A percentile compares a stretch with the other conserved stretches of the same genome.
phyloP scores from a whole-genome alignment of 2,113 vertebrate species.

The Chaetodon auriga region DNA sequence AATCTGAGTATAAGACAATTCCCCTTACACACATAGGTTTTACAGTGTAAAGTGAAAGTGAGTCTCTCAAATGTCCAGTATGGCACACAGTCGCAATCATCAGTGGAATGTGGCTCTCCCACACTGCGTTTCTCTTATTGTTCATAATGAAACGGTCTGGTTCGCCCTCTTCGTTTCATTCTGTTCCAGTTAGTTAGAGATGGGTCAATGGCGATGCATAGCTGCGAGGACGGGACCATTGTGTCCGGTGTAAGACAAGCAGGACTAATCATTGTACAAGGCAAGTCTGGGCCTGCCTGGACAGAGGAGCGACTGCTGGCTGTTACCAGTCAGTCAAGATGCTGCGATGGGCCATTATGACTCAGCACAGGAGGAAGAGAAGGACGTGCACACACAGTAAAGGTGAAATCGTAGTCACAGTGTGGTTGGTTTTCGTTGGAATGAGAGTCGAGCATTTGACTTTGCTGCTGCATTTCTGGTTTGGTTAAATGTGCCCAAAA shows the following conservation, averaged over 20 bases:
- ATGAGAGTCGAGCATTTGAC: not conserved
- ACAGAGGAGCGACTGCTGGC: slow-evolving; percentile 47
- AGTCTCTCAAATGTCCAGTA: slow-evolving; percentile 13
- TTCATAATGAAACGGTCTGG: slow-evolving; percentile 37
- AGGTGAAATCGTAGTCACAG: slow-evolving; percentile 10
- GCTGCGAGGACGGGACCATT: slow-evolving; percentile 71
- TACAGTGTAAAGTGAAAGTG: not conserved
- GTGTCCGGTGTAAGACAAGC: slow-evolving; percentile 78
- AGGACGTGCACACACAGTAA: slow-evolving; percentile 6
- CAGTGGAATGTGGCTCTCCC: slow-evolving; percentile 63
- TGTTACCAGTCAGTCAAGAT: slow-evolving; percentile 52
- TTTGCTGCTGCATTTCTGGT: not conserved
- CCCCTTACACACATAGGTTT: not conserved
- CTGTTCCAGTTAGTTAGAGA: slow-evolving; percentile 48
- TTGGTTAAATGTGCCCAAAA: not conserved
- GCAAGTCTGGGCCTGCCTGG: slow-evolving; percentile 79
- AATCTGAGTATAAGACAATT: not conserved
- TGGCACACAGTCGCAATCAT: not conserved
- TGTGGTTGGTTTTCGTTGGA: not conserved
- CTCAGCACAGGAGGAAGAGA: slow-evolving; percentile 27
- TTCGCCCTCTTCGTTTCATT: slow-evolving; percentile 17
- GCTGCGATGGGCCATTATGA: slow-evolving; percentile 48
- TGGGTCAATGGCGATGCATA: slow-evolving; percentile 62
- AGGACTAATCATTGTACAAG: slow-evolving; percentile 81
- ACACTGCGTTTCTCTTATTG: slow-evolving; percentile 52